Evolutionary conservation across 2,888 invertebrate species (phyloP).

Genomic region (Eupithecia pulchellata): DNA sequence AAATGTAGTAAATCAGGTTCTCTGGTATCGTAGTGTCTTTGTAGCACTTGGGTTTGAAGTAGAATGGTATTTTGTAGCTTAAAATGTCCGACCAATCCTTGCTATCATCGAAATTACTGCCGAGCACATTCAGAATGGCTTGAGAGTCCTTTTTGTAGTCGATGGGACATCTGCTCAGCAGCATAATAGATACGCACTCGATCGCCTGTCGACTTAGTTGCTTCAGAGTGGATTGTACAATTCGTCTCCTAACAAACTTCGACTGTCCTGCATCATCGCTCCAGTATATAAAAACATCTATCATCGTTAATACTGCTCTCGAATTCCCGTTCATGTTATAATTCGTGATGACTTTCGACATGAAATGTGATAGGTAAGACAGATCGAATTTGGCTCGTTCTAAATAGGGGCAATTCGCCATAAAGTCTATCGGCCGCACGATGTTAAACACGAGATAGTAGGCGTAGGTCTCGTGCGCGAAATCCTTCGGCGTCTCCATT

Average conservation of each 20-base stretch:
- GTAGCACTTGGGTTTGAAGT: slow-evolving; percentile 84
- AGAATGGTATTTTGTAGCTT: slow-evolving; percentile 68
- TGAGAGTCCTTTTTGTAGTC: slow-evolving; percentile 68
- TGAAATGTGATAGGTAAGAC: slow-evolving; percentile 80
- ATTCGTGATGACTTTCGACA: slow-evolving; percentile 87
- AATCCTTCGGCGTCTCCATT: slow-evolving; percentile 83
- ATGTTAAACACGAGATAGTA: slow-evolving; percentile 86
- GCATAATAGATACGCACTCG: slow-evolving; percentile 82
- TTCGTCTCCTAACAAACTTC: slow-evolving; percentile 68
- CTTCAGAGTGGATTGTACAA: slow-evolving; percentile 81
- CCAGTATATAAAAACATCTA: slow-evolving; percentile 85
- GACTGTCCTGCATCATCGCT: slow-evolving; percentile 58
- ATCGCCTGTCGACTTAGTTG: slow-evolving; percentile 86
- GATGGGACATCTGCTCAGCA: slow-evolving; percentile 83
- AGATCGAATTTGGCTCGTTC: slow-evolving; percentile 65
- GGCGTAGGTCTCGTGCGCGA: slow-evolving; percentile 84
- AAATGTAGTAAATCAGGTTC: slow-evolving; percentile 87
- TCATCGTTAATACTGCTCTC: slow-evolving; percentile 77
- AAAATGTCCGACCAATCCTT: slow-evolving; percentile 89
- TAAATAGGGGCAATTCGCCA: slow-evolving; percentile 72
- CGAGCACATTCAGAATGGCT: slow-evolving; percentile 79
- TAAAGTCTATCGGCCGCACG: slow-evolving; percentile 86
- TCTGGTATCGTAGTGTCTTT: slow-evolving; percentile 80
- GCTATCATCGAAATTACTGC: slow-evolving; percentile 76
- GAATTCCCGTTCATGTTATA: slow-evolving; percentile 79